Evolutionary conservation across 2,113 vertebrate genomes (phyloP), one percentile per base, ranked within the genome.

Genomic region (Gymnarchus niloticus): DNA sequence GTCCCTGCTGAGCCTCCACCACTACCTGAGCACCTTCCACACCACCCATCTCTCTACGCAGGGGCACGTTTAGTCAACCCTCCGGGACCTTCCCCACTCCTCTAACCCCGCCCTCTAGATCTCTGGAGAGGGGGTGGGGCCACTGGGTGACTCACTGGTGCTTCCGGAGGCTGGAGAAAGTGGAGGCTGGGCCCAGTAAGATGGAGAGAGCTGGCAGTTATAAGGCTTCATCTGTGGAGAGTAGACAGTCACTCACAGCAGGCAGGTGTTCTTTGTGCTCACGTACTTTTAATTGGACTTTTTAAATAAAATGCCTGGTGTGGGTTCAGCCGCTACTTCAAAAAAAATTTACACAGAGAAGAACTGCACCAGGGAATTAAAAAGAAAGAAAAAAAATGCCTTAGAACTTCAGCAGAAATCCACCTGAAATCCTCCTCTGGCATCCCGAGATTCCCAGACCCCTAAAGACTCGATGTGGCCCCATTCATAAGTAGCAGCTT

Each of bases 231-330:
- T n/a, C n/a, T n/a, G n/a, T n/a, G n/a, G n/a, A n/a, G n/a, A n/a
- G n/a, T n/a, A n/a, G 56, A 10, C 25, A 57, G 82, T 8, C 56
- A 6, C 2, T 48, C 83, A 37, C 57, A 84, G 59, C 14, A n/a
- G 44, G 41, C 6, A 49, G 10, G 17, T 28, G 4, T 33, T 37
- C 33, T 17, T 28, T 6, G 33, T 73, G 65, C 65, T 73, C 14
- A 84, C 57, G n/a, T 44, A 81, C 52, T 81, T 81, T 51, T 81
- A 56, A 56, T 82, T 82, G 51, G 81, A 82, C 49, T 81, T 44
- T 80, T 23, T 51, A 14, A 51, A 81, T 25, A 21, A 48, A 81
- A 49, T 49, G 23, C n/a, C 23, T 51, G 44, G 23, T 5, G 12
- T 9, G 77, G 44, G 46, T n/a, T 33, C 65, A 73, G 65, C n/a